Percentiles rank a stretch among this genome's conserved stretches.
These are phyloP conservation scores for Xiphydria camelus DNA, from an alignment of 2,888 invertebrate genomes.

Conservation along the genomic window DNA sequence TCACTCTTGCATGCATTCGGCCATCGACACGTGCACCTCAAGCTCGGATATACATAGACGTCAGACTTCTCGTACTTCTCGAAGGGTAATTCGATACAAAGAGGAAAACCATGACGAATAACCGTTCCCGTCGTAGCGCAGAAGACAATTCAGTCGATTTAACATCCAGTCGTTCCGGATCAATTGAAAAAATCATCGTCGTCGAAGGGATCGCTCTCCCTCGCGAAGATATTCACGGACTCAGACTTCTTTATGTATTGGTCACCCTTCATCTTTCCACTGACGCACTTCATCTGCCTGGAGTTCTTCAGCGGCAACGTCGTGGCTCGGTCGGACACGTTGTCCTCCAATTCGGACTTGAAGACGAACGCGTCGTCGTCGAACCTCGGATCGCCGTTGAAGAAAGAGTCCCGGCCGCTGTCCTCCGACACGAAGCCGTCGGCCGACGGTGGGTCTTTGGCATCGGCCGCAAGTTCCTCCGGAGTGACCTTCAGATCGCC, in stretches of 20 bases:
- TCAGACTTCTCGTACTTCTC: too few species aligned
- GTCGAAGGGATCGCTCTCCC: constrained; percentile 86
- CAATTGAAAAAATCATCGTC: constrained; percentile 81
- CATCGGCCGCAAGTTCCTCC: constrained; percentile 24
- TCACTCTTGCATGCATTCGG: too few species aligned
- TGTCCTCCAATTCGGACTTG: constrained; percentile 50
- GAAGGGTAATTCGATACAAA: not conserved
- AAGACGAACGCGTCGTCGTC: constrained; percentile 51
- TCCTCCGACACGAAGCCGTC: constrained; percentile 44
- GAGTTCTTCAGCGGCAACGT: constrained; percentile 39
- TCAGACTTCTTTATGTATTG: constrained; percentile 83
- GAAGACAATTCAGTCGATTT: constrained; percentile 10
- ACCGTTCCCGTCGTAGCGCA: not conserved
- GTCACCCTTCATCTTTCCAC: constrained; percentile 58
- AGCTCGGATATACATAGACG: too few species aligned
- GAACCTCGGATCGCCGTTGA: constrained; percentile 49
- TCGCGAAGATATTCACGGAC: constrained; percentile 86
- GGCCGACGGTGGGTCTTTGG: constrained; percentile 31
- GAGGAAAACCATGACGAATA: not conserved
- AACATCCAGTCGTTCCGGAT: constrained; percentile 23
- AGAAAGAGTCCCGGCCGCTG: constrained; percentile 40
- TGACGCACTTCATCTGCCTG: constrained; percentile 56
- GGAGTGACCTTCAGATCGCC: constrained; percentile 48
- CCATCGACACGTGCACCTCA: too few species aligned
- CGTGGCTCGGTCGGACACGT: constrained; percentile 44